phyloP scores from a whole-genome alignment of 1,140 invertebrate genomes.

The Lycorma delicatula region DNA sequence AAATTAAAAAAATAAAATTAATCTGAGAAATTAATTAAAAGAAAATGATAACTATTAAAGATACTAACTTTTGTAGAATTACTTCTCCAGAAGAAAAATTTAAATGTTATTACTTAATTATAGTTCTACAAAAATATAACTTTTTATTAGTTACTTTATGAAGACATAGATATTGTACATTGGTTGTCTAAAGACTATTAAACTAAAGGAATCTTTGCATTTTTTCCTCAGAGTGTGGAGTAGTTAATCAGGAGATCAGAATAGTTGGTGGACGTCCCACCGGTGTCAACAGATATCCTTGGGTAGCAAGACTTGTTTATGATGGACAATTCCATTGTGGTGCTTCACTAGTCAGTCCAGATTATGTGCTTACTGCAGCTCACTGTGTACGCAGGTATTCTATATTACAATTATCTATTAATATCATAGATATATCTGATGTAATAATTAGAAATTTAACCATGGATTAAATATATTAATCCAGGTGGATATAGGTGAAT shows the following conservation, averaged over 20 bases:
- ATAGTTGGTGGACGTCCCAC: slow-evolving; percentile 67
- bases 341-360: slow-evolving; percentile 69
- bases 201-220: no score
- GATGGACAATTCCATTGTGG: slow-evolving; percentile 83
- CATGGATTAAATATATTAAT: not conserved
- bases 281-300: slow-evolving; percentile 72
- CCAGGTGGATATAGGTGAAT: not conserved
- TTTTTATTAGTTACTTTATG: no score
- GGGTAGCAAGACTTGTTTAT: slow-evolving; percentile 74
- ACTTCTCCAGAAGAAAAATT: no score
- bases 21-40: no score
- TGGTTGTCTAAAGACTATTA: no score
- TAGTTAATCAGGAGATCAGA: slow-evolving; percentile 59
- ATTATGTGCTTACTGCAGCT: slow-evolving; percentile 56
- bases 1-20: no score
- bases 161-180: no score
- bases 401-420: not conserved
- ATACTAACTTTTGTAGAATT: no score
- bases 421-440: no score
- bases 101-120: no score
- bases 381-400: slow-evolving; percentile 55
- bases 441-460: not conserved
- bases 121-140: no score
- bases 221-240: slow-evolving; percentile 54
- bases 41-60: no score